Conservation (phyloP, 2,797 vertebrate species). For the Arctocebus calabarensis region DNA sequence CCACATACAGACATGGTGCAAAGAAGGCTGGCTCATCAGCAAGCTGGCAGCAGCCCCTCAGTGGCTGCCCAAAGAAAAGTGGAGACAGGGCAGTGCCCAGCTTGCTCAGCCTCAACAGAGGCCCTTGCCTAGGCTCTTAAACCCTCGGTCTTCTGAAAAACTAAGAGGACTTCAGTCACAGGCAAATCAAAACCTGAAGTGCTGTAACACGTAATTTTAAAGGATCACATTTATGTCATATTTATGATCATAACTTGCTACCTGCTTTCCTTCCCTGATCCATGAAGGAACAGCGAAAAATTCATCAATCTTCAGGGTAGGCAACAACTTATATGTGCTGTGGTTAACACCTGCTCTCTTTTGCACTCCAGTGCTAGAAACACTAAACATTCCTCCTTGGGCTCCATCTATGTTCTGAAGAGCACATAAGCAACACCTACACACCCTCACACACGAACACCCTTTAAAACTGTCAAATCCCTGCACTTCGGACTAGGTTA, state of each 20-base stretch:
- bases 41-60: background rate
- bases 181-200: conserved; percentile 13
- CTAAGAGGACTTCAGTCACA: background rate
- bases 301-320: background rate
- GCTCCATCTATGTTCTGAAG: background rate
- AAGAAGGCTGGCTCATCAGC: background rate
- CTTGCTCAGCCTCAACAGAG: background rate
- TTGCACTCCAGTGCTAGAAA: background rate
- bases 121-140: background rate
- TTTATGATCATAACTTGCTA: background rate
- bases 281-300: background rate
- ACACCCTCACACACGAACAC: no score
- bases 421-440: background rate
- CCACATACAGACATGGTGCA: background rate
- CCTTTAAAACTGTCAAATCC: background rate
- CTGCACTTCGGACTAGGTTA: background rate
- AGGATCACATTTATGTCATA: background rate
- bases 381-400: background rate
- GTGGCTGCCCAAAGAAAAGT: background rate
- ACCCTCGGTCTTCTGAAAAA: conserved; percentile 7
- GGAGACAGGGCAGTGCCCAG: background rate
- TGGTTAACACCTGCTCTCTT: background rate
- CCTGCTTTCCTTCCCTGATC: background rate
- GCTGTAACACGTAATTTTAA: background rate
- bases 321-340: background rate